Evolutionary conservation across 2,797 vertebrate species (phyloP), one percentile per base, ranked within the genome.

Genomic region (Naso thynnoides): DNA sequence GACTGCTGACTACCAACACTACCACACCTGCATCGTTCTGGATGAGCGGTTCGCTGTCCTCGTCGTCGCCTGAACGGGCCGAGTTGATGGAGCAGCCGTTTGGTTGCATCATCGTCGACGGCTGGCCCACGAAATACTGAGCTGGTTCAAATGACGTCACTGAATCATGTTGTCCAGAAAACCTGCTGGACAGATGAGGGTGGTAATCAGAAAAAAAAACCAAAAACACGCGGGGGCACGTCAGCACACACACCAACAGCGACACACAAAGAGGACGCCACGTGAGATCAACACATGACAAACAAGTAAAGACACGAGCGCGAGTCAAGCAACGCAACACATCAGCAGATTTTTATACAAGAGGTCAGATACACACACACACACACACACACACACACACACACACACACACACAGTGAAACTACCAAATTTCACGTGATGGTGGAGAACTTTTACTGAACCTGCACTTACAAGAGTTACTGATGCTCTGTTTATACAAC

Each of bases 1-100:
- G 5, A 23, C 4, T 23, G 18, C 10, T 10, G 6, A 14, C 26
- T 4, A 23, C 13, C 31, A 33, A n/a, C 5, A 41, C 1, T 39
- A 48, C 73, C 84, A 16, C 18, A 94, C 94, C 84, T 70, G 64
- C 24, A 13, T 85, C 64, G 1, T 27, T 67, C 24, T 79, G 3
- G 15, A 95, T 72, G 53, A 95, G 91, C 1, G 90, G 88, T 4
- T 91, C 78, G 0, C 15, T 48, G 47, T 94, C 94, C 6, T 91
- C 88, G 9, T 67, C 45, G n/a, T 87, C 45, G 6, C 92, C 88
- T 2, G 66, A 62, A 5, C 44, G 0, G 1, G 54, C 47, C 0
- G 91, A 38, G 89, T 92, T 93, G 82, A 92, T 86, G 78, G 92
- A 91, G 86, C 6, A 76, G 68, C 88, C 85, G 61, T 87, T 64